phyloP scores from a whole-genome alignment of 2,888 invertebrate genomes.

The Harpalus rubripes region DNA sequence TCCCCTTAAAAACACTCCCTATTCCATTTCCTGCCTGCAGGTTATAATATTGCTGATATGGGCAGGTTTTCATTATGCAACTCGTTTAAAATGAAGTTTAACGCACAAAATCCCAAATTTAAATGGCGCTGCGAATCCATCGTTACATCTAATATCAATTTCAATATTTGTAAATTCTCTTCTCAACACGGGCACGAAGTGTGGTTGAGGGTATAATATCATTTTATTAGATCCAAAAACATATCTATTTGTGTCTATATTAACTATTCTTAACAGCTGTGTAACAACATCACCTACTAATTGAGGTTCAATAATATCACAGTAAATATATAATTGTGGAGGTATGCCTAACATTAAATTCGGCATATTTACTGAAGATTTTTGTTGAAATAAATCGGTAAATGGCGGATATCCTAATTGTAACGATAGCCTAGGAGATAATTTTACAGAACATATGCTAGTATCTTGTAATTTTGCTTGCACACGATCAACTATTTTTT shows the following conservation, averaged over 20 bases:
- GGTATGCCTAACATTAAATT: conserved; percentile 44
- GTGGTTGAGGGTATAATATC: conserved; percentile 6
- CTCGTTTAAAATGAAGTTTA: conserved; percentile 30
- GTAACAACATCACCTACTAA: conserved; percentile 43
- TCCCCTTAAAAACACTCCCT: conserved; percentile 17
- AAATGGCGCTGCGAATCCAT: conserved; percentile 1
- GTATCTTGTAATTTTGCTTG: conserved; percentile 3
- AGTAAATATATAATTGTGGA: conserved; percentile 49
- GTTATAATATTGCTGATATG: conserved; percentile 26
- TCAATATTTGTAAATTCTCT: conserved; percentile 32
- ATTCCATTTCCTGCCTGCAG: conserved; percentile 2
- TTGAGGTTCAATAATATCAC: conserved; percentile 39
- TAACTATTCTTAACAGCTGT: conserved; percentile 48
- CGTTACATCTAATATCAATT: conserved; percentile 38
- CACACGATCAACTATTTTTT: not conserved
- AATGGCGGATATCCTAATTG: conserved; percentile 22
- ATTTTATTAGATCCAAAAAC: conserved; percentile 39
- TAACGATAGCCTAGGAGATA: conserved; percentile 14
- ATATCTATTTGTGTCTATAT: conserved; percentile 32
- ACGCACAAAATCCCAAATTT: conserved; percentile 12
- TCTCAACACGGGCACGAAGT: conserved; percentile 21
- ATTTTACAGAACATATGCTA: conserved; percentile 3
- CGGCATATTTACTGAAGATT: conserved; percentile 26
- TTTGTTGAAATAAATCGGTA: conserved; percentile 29
- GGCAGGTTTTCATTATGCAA: conserved; percentile 27